Conservation (phyloP, 1,140 invertebrate species). For the Periplaneta americana region DNA sequence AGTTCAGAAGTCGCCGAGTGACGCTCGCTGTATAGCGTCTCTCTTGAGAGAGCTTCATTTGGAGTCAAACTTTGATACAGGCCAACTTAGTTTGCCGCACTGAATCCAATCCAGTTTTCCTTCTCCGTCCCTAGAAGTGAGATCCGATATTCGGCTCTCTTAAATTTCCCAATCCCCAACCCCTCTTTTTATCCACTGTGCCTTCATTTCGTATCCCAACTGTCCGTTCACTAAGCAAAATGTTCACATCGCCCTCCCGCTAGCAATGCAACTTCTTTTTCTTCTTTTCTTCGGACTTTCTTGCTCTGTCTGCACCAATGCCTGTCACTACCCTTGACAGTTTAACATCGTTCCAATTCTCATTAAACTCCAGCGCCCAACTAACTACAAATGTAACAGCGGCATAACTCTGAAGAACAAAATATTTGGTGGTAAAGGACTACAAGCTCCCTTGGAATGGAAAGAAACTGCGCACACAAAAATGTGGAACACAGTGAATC, state of each 20-base stretch:
- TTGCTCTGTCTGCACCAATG: neutral
- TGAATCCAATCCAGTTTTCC: neutral
- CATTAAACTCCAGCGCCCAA: neutral
- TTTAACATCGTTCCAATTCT: neutral
- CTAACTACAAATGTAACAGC: neutral
- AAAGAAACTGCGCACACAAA: too few relatives aligned
- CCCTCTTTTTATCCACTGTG: neutral
- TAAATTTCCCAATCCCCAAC: too few relatives aligned
- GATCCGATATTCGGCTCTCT: neutral
- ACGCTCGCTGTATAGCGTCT: too few relatives aligned
- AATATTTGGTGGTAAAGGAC: too few relatives aligned
- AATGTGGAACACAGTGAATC: too few relatives aligned
- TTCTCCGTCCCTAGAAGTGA: neutral
- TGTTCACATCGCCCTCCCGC: neutral
- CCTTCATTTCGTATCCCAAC: neutral
- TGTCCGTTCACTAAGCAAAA: neutral
- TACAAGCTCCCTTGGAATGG: too few relatives aligned
- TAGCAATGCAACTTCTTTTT: too few relatives aligned
- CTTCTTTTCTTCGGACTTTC: too few relatives aligned
- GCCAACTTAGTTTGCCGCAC: neutral
- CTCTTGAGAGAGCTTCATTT: too few relatives aligned
- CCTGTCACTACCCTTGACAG: neutral
- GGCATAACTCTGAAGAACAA: too few relatives aligned
- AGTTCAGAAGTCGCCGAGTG: too few relatives aligned
- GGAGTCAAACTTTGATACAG: too few relatives aligned